Evolutionary conservation across 1,140 invertebrate genomes (phyloP).

Genomic region (Cryptotermes secundus): DNA sequence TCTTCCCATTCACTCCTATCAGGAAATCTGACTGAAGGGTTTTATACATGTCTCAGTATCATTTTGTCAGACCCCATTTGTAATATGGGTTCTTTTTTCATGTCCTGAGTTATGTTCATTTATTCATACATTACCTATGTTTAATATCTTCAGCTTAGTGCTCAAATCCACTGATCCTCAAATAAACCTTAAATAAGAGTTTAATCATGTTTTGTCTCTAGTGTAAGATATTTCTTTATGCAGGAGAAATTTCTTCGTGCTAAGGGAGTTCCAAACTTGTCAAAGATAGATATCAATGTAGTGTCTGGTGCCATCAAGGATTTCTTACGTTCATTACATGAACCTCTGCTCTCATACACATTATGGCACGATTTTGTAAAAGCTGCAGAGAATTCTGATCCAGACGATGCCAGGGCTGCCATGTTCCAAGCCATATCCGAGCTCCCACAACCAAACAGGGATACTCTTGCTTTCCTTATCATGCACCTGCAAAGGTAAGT

Average conservation of each 20-base stretch:
- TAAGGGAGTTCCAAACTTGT: slow-evolving; percentile 70
- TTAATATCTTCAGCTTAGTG: too few relatives aligned
- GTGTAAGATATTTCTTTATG: slow-evolving; percentile 20
- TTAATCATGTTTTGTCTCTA: neutral
- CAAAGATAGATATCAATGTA: slow-evolving; percentile 71
- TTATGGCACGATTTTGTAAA: slow-evolving; percentile 75
- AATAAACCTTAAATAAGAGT: too few relatives aligned
- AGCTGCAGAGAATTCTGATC: slow-evolving; percentile 60
- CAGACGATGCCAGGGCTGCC: slow-evolving; percentile 55
- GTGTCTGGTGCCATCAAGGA: slow-evolving; percentile 85
- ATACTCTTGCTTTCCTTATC: slow-evolving; percentile 83
- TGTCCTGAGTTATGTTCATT: too few relatives aligned
- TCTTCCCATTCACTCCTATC: too few relatives aligned
- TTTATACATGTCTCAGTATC: too few relatives aligned
- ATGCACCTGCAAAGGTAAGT: slow-evolving; percentile 75
- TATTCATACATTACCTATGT: too few relatives aligned
- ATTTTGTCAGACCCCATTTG: too few relatives aligned
- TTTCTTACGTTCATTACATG: slow-evolving; percentile 77
- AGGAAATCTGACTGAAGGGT: too few relatives aligned
- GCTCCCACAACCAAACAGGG: slow-evolving; percentile 80
- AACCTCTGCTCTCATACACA: slow-evolving; percentile 76
- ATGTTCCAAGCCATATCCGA: slow-evolving; percentile 68
- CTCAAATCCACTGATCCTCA: too few relatives aligned
- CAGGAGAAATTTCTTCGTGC: slow-evolving; percentile 73
- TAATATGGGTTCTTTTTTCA: too few relatives aligned